Base-by-base conservation (phyloP, 2,113 vertebrate genomes). In the Pholis gunnellus region DNA sequence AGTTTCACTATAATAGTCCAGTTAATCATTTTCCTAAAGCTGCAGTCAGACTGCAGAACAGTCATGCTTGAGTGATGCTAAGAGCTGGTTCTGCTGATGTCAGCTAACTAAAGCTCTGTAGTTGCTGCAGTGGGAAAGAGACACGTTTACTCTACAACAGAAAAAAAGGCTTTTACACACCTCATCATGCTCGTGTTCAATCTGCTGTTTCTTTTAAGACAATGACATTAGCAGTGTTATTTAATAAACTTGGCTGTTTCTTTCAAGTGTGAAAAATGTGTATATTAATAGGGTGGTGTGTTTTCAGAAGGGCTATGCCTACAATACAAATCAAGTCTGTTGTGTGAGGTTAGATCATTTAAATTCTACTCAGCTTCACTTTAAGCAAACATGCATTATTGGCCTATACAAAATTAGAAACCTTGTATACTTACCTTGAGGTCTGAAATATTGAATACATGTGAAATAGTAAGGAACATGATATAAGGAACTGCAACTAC, bases 21-120 rank as follows among this genome's bases (percentile, higher is more conserved):
- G 29, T 79, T 80, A 38, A 46, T 86, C 40, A 84, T 86, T 84
- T 80, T 59, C 22, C 27, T 38, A 68, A 87, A 76, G 75, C 91
- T 83, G 91, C 89, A 89, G 90, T 78, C 36, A 78, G 75, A 82
- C 90, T 93, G 92, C 90, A 90, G 89, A 88, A 89, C 88, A 81
- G 91, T 91, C 85, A 88, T 64, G 92, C 86, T 27, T 90, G 85
- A 92, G 71, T 85, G 90, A 91, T 87, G 79, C 46, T 59, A 15
- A 71, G 67, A 75, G 71, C 75, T 44, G 57, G 70, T 71, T 79
- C 46, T 93, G 92, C 92, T 31, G 42, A 50, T 50, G 66, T 67
- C 64, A 67, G 64, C 64, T 27, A 67, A 44, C 40, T n/a, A 10
- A 44, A 27, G 40, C 40, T 67, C 14, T 67, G 64, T 27, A 27